Evolutionary conservation across 1,140 invertebrate genomes (phyloP).

Genomic region (Hirudo medicinalis): DNA sequence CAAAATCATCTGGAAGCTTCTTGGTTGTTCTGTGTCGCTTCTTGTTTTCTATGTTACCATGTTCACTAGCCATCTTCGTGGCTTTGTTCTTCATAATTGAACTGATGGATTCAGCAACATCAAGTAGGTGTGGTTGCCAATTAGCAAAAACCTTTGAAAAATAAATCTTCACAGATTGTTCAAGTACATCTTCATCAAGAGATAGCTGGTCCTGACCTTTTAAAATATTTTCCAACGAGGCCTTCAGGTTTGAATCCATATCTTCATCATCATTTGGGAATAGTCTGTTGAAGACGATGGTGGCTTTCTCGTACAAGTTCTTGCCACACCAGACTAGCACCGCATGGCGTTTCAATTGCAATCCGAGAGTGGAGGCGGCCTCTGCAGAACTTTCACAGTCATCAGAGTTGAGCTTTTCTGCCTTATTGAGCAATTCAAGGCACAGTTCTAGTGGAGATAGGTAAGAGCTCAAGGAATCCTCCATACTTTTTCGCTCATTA

Average conservation of each 20-base stretch:
- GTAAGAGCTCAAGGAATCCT: neutral
- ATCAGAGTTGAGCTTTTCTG: conserved; percentile 7
- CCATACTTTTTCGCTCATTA: conserved; percentile 2
- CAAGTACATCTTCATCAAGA: neutral
- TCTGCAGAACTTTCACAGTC: neutral
- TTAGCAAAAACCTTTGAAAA: conserved; percentile 9
- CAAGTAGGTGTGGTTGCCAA: neutral
- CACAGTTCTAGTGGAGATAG: neutral
- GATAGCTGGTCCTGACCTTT: neutral
- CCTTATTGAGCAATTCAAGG: neutral
- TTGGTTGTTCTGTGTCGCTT: neutral
- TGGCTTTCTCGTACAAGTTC: neutral
- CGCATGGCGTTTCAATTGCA: neutral
- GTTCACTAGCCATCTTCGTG: neutral
- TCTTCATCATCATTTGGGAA: neutral
- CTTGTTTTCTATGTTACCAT: neutral
- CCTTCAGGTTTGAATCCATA: neutral
- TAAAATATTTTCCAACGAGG: neutral
- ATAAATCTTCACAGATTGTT: neutral
- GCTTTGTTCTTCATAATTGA: neutral
- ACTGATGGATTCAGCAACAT: neutral
- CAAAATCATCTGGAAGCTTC: conserved; percentile 10
- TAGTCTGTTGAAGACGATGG: neutral
- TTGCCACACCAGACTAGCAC: neutral
- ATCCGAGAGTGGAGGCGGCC: neutral